phyloP scores from a whole-genome alignment of 2,113 vertebrate species.

The Eulacestoma nigropectus region DNA sequence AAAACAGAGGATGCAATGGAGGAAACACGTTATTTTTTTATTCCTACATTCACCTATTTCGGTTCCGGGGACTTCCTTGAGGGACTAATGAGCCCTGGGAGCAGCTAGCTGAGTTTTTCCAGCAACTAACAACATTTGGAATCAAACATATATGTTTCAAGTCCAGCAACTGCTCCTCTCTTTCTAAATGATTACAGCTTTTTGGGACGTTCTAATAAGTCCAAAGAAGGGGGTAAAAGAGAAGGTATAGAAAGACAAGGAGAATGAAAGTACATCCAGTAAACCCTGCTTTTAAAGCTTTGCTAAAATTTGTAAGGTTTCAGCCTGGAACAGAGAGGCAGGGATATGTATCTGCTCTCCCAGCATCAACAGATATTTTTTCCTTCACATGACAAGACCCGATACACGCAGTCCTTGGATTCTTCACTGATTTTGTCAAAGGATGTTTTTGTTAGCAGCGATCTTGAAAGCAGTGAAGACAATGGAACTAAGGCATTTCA shows the following conservation, averaged over 20 bases:
- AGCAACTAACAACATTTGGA: background rate
- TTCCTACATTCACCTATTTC: background rate
- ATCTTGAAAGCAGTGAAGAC: background rate
- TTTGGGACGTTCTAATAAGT: background rate
- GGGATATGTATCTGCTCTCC: background rate
- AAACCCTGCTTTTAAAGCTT: background rate
- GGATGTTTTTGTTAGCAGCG: background rate
- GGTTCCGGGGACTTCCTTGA: background rate
- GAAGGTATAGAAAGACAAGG: background rate
- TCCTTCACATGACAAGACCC: background rate
- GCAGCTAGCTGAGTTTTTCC: background rate
- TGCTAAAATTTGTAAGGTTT: background rate
- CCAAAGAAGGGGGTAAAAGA: background rate
- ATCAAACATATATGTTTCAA: slow-evolving; percentile 17
- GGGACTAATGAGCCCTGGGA: background rate
- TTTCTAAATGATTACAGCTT: background rate
- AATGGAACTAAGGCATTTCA: background rate
- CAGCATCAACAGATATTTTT: background rate
- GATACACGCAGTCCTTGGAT: background rate
- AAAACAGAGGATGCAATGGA: background rate
- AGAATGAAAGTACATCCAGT: background rate
- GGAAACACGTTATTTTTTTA: background rate
- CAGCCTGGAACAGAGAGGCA: background rate
- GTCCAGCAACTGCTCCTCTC: slow-evolving; percentile 13
- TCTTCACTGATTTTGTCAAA: background rate